These are phyloP conservation scores for Rhinichthys osculus DNA, from an alignment of 2,797 vertebrate genomes.

Conservation along the genomic window DNA sequence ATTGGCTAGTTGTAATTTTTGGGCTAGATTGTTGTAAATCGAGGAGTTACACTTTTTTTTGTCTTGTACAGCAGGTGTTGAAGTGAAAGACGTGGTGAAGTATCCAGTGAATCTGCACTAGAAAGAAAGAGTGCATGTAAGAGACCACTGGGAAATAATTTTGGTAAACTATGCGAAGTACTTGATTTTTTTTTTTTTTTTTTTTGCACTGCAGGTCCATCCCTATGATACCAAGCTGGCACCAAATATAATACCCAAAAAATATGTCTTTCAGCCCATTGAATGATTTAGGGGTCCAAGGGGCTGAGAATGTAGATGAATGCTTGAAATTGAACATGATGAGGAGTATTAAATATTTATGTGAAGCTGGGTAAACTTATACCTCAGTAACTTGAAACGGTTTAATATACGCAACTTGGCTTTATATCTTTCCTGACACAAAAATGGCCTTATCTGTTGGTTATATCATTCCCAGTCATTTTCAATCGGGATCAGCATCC, in stretches of 20 bases:
- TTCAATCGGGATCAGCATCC: background rate
- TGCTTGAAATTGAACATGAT: background rate
- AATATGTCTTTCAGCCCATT: background rate
- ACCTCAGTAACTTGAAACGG: slow-evolving; percentile 32
- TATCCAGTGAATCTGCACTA: slow-evolving; percentile 53
- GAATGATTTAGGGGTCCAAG: background rate
- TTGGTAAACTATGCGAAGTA: slow-evolving; percentile 30
- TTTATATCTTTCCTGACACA: background rate
- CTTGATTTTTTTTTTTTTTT: slow-evolving; percentile 33
- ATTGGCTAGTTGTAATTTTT: slow-evolving; percentile 28
- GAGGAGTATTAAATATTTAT: slow-evolving; percentile 6
- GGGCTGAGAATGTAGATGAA: background rate
- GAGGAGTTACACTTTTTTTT: background rate
- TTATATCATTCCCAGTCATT: background rate
- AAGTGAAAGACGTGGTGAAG: slow-evolving; percentile 11
- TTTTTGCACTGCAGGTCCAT: slow-evolving; percentile 44
- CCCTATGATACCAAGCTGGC: slow-evolving; percentile 19
- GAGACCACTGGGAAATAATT: slow-evolving; percentile 55
- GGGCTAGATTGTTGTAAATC: slow-evolving; percentile 16
- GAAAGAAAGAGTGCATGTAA: slow-evolving; percentile 49
- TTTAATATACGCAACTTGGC: background rate
- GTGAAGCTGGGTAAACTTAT: slow-evolving; percentile 2
- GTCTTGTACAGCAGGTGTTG: slow-evolving; percentile 8
- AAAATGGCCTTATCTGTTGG: background rate
- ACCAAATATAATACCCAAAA: background rate